Percentiles rank a stretch among this genome's conserved stretches.
Evolutionary conservation across 2,113 vertebrate species (phyloP).

Genomic region (Lanius ludovicianus): DNA sequence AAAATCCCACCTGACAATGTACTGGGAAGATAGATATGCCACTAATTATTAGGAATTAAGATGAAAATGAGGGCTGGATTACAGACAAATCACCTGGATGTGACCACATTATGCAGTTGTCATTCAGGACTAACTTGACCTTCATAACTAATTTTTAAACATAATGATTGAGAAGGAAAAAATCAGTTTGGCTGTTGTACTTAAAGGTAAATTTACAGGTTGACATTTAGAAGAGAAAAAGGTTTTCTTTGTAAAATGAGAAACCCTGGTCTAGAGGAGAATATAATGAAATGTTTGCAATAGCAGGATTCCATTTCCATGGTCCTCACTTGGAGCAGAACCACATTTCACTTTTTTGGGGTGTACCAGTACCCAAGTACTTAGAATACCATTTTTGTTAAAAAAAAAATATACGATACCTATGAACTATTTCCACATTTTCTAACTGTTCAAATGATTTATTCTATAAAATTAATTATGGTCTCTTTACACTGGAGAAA

Average conservation of each 20-base stretch:
- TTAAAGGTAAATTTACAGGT: neutral
- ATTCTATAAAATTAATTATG: neutral
- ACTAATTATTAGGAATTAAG: neutral
- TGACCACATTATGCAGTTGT: neutral
- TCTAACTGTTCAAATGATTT: neutral
- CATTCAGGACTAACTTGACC: neutral
- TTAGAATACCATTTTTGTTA: neutral
- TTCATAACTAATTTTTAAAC: neutral
- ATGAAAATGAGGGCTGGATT: neutral
- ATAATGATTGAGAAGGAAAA: neutral
- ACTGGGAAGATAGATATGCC: neutral
- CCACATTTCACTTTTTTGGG: neutral
- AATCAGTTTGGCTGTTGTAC: neutral
- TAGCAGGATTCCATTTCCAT: neutral
- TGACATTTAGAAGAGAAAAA: neutral
- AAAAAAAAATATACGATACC: neutral
- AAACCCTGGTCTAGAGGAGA: neutral
- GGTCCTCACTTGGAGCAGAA: neutral
- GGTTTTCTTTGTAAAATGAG: neutral
- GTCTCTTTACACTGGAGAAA: neutral
- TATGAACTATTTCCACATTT: neutral
- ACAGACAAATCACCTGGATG: neutral
- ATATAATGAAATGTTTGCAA: neutral
- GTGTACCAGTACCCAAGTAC: neutral
- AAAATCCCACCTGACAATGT: neutral